Percentiles rank a stretch among this genome's conserved stretches.
Conservation (phyloP, 1,140 invertebrate genomes). For the Trichonephila inaurata region DNA sequence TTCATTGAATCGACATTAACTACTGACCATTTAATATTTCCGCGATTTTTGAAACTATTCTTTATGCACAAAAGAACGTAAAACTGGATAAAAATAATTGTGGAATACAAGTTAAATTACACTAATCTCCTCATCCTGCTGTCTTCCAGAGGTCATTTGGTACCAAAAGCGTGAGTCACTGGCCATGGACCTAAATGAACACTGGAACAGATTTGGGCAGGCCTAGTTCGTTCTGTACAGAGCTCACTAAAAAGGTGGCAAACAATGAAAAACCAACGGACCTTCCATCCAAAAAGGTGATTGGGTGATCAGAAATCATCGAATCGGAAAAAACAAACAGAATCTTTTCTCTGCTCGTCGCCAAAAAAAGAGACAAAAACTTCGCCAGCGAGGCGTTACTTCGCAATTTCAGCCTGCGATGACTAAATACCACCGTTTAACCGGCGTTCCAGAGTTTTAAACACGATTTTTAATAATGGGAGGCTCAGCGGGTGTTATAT, state of each 20-base stretch:
- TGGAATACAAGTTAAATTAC: neutral
- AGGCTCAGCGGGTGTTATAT: slow-evolving; percentile 2
- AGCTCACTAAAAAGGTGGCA: neutral
- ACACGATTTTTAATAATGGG: slow-evolving; percentile 23
- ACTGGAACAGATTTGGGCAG: too few species aligned
- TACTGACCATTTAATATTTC: too few species aligned
- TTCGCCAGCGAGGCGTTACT: neutral
- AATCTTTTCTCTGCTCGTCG: neutral
- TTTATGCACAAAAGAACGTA: too few species aligned
- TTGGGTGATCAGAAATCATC: slow-evolving; percentile 11
- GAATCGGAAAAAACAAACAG: neutral
- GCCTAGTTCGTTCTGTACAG: neutral
- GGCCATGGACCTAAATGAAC: too few species aligned
- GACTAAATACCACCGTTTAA: slow-evolving; percentile 13
- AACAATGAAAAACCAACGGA: slow-evolving; percentile 17
- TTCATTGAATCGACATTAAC: too few species aligned
- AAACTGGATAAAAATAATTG: neutral
- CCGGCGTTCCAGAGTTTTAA: slow-evolving; percentile 10
- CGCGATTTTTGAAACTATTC: too few species aligned
- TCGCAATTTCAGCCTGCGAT: neutral
- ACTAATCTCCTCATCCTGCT: neutral
- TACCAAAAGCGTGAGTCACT: too few species aligned
- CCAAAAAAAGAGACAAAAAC: neutral
- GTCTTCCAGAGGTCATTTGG: neutral
- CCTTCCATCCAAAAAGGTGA: neutral